phyloP scores from a whole-genome alignment of 2,113 vertebrate genomes.

The Apodemus sylvaticus region DNA sequence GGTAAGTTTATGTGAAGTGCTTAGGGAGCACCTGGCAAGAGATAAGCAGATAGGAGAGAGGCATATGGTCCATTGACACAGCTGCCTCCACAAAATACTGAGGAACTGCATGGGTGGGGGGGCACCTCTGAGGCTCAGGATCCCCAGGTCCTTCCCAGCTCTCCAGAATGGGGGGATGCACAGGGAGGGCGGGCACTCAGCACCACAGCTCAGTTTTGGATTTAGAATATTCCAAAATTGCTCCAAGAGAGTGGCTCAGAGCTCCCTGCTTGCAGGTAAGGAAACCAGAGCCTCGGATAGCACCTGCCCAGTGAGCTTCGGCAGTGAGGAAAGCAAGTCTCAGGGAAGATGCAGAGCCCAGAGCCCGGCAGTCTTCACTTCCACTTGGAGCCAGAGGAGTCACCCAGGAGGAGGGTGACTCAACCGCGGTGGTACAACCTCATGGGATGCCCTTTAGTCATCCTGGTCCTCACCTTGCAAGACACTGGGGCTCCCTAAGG shows the following conservation, averaged over 20 bases:
- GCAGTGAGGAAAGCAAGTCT: background rate
- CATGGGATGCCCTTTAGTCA: background rate
- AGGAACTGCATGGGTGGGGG: too few relatives aligned
- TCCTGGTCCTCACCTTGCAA: too few relatives aligned
- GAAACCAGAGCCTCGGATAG: background rate
- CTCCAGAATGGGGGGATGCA: background rate
- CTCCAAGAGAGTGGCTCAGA: background rate
- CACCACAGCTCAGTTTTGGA: rapidly evolving
- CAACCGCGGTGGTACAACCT: background rate
- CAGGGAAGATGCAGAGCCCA: rapidly evolving
- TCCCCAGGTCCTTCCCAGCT: background rate
- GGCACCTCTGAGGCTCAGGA: background rate
- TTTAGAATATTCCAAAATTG: rapidly evolving
- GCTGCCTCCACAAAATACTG: background rate
- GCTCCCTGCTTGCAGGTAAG: rapidly evolving
- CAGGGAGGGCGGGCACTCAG: background rate
- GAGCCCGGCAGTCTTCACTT: too few relatives aligned
- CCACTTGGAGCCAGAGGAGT: slow-evolving; percentile 28
- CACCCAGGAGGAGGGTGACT: background rate
- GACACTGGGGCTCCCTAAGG: background rate
- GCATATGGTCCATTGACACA: background rate
- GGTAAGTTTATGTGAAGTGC: rapidly evolving
- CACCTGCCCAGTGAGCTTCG: background rate
- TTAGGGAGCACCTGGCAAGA: background rate
- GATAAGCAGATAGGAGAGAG: too few relatives aligned